Conservation (phyloP, 2,113 vertebrate species). For the Rhabdomys dilectus region DNA sequence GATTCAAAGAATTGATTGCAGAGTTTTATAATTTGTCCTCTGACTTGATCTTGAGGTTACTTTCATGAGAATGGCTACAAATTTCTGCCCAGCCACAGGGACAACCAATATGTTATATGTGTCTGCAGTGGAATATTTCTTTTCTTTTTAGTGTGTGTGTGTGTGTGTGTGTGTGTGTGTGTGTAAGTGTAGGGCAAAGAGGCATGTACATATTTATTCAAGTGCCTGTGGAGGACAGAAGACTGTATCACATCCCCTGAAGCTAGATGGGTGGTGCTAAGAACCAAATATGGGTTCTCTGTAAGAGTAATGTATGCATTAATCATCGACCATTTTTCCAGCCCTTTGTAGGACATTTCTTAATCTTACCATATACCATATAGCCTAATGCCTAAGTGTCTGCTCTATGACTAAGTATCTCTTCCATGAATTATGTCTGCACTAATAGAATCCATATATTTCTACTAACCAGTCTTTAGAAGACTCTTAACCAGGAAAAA, state of each 20-base stretch:
- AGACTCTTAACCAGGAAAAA: neutral
- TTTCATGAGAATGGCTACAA: neutral
- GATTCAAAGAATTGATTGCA: slow-evolving; percentile 22
- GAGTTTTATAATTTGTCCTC: neutral
- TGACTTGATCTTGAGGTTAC: neutral
- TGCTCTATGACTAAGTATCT: neutral
- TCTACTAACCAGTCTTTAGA: neutral
- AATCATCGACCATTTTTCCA: neutral
- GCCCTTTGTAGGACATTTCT: neutral
- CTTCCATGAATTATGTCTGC: neutral
- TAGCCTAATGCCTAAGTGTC: neutral
- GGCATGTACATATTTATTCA: neutral
- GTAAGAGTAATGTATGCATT: neutral
- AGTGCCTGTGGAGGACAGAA: neutral
- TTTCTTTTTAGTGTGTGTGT: neutral
- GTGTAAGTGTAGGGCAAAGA: neutral
- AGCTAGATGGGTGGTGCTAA: neutral
- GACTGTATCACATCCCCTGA: neutral
- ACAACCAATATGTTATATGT: neutral
- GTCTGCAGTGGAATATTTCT: neutral
- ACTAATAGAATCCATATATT: neutral
- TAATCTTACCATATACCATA: neutral
- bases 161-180: neutral
- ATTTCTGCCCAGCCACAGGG: neutral
- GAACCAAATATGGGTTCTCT: neutral